Evolutionary conservation across 2,113 vertebrate species (phyloP).

Genomic region (Eretmochelys imbricata): DNA sequence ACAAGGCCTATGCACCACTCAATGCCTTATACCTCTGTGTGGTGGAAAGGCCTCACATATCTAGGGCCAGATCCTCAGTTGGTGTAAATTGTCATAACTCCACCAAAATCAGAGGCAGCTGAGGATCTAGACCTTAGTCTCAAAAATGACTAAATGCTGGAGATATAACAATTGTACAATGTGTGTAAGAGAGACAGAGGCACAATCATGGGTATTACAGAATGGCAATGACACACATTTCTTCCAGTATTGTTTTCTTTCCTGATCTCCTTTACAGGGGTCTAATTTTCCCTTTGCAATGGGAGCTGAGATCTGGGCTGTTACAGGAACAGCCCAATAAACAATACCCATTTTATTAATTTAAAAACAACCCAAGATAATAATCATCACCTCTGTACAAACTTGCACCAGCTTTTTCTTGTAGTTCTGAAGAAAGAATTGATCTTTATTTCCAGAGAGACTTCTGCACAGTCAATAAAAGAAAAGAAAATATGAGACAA

Average conservation of each 20-base stretch:
- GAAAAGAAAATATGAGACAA: slow-evolving; percentile 8
- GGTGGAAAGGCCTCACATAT: background rate
- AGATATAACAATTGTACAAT: background rate
- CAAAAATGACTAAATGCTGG: background rate
- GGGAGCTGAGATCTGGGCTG: background rate
- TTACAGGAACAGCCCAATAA: background rate
- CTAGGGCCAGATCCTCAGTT: background rate
- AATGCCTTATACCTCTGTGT: background rate
- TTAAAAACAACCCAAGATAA: background rate
- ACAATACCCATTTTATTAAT: background rate
- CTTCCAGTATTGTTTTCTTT: background rate
- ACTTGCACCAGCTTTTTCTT: fast-evolving
- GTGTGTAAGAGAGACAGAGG: background rate
- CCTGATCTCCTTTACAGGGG: background rate
- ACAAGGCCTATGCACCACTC: background rate
- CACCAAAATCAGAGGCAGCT: background rate
- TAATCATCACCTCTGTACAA: background rate
- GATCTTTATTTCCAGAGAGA: background rate
- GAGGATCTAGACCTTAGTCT: background rate
- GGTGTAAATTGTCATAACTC: background rate
- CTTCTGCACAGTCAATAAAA: background rate
- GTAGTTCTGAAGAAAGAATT: background rate
- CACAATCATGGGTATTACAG: background rate
- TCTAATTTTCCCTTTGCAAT: background rate
- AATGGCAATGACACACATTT: background rate